Conservation (phyloP, 1,140 invertebrate species). For the Globodera rostochiensis region DNA sequence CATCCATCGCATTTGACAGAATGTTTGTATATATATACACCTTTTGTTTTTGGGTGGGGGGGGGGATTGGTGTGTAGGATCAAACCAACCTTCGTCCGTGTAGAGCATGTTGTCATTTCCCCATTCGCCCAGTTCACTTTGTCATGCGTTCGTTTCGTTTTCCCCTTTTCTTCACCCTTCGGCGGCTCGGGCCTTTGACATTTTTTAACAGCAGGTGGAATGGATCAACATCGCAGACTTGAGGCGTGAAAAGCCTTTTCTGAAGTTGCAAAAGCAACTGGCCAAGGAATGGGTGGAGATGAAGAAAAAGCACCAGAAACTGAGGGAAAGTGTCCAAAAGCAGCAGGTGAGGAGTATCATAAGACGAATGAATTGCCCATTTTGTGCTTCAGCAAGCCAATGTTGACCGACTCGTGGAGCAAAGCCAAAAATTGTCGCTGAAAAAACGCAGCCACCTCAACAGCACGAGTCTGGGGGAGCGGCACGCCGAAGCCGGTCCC, state of each 20-base stretch:
- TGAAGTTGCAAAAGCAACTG: constrained; percentile 92
- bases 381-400: constrained; percentile 73
- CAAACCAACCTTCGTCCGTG: too few species aligned
- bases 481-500: background rate
- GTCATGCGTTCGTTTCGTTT: background rate
- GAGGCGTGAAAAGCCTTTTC: constrained; percentile 86
- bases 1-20: too few species aligned
- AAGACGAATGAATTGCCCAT: too few species aligned
- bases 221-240: constrained; percentile 86
- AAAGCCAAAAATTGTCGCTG: constrained; percentile 54
- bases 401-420: constrained; percentile 83
- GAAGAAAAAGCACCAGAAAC: constrained; percentile 89
- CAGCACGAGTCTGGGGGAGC: constrained; percentile 28
- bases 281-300: constrained; percentile 89
- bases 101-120: constrained; percentile 3
- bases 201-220: constrained; percentile 72
- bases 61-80: too few species aligned
- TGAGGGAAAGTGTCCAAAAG: constrained; percentile 86
- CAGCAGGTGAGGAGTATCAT: constrained; percentile 71
- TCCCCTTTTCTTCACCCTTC: background rate
- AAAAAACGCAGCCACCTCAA: constrained; percentile 44
- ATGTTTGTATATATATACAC: too few species aligned
- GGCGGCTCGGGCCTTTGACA: too few species aligned
- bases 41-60: too few species aligned
- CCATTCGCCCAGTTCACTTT: background rate